These are phyloP conservation scores for Speoplatyrhinus poulsoni DNA, from an alignment of 2,113 vertebrate genomes.

Conservation along the genomic window DNA sequence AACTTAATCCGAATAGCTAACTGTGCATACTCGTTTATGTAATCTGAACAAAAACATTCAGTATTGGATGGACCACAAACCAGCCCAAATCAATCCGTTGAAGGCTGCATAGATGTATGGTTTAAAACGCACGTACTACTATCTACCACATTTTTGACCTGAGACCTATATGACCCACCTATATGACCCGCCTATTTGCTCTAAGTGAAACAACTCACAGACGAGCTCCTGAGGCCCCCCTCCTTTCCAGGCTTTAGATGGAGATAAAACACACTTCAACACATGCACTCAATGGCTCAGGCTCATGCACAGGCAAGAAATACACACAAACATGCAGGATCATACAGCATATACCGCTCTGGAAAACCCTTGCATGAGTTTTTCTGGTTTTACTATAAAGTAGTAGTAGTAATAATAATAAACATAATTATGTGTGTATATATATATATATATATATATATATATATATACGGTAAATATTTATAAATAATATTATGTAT, in stretches of 20 bases:
- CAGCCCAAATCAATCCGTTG: background rate
- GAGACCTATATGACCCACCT: background rate
- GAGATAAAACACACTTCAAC: constrained; percentile 19
- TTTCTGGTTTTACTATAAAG: no score
- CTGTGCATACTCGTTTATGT: no score
- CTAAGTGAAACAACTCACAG: constrained; percentile 44
- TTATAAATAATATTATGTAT: no score
- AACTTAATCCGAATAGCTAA: no score
- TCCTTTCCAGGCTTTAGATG: constrained; percentile 47
- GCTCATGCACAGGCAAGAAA: background rate
- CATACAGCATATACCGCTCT: background rate
- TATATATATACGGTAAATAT: no score
- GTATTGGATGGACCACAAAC: no score
- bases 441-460: no score
- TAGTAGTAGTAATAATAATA: no score
- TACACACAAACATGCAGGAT: background rate
- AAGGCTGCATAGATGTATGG: background rate
- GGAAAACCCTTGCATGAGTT: no score
- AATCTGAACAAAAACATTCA: no score
- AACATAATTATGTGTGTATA: no score
- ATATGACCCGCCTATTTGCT: constrained; percentile 47
- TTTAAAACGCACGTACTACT: background rate
- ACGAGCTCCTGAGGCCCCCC: constrained; percentile 14
- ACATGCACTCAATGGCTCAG: no score
- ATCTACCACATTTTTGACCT: constrained; percentile 12